A percentile compares a stretch with the other conserved stretches of the same genome.
Conservation (phyloP, 2,113 vertebrate species). For the Bufo bufo region DNA sequence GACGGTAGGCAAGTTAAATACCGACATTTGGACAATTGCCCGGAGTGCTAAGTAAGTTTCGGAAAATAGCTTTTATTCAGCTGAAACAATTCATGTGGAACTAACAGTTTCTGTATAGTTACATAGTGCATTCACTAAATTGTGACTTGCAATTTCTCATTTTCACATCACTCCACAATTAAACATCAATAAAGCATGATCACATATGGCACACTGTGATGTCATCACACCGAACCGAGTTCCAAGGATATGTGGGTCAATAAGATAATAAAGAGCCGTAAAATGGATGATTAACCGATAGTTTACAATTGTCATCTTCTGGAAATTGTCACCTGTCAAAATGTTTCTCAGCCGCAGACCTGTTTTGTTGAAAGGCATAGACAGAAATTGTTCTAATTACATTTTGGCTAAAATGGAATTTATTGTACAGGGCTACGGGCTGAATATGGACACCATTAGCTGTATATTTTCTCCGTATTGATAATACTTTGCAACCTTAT, state of each 20-base stretch:
- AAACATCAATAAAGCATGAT: conserved; percentile 51
- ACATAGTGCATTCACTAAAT: conserved; percentile 41
- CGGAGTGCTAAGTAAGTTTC: conserved; percentile 40
- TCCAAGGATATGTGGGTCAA: conserved; percentile 39
- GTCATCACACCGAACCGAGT: not conserved
- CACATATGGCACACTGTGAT: conserved; percentile 41
- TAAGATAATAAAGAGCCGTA: conserved; percentile 38
- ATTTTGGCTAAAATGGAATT: not conserved
- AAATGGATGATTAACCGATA: conserved; percentile 20
- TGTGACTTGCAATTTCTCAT: conserved; percentile 49
- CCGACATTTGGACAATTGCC: conserved; percentile 48
- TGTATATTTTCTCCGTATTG: not conserved
- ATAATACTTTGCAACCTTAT: conserved; percentile 7
- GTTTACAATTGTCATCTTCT: conserved; percentile 1
- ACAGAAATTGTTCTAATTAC: not conserved
- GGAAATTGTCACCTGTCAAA: conserved; percentile 39
- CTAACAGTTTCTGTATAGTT: conserved; percentile 51
- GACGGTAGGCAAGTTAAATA: conserved; percentile 39
- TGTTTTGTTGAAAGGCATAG: conserved; percentile 16
- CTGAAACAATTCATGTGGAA: conserved; percentile 48
- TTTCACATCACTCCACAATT: conserved; percentile 48
- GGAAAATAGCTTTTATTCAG: conserved; percentile 48
- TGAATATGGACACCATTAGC: not conserved
- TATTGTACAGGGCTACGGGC: not conserved
- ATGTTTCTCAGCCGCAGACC: not conserved